Base-by-base conservation (phyloP, 1,140 invertebrate genomes). In the Psix sp. region DNA sequence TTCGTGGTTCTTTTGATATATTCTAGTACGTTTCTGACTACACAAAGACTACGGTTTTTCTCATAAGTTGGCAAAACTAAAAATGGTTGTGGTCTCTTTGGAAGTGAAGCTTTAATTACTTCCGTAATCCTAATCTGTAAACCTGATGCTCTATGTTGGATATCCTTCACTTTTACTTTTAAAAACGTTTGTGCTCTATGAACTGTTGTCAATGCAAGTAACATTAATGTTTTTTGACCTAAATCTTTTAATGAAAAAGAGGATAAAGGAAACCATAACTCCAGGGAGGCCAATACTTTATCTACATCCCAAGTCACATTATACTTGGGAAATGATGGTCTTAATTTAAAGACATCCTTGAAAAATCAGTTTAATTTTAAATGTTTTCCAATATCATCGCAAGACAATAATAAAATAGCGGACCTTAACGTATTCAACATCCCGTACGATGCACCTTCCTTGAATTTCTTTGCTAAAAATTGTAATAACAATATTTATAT, bases 141-240 rank as follows among this genome's bases (percentile, higher is more conserved):
- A 0, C n/a, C 7, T 14, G 11, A 36, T n/a, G 3, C 0, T 2
- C 11, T 43, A 38, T 13, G 17, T 1, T 17, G 9, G 33, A 76
- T 45, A 63, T 76, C 57, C 0, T 52, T 31, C 17, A 78, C 48
- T 6, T 71, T 71, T 9, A 80, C 73, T 10, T 57, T 48, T 10
- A 62, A 45, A 6, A 79, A 65, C 0, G 76, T 78, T 48, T 80
- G 77, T 2, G 57, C 48, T 42, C 76, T 39, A 6, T 77, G 74
- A n/a, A 51, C 74, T 13, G 79, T 77, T 35, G 31, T 35, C 26
- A 80, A 45, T 4, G 77, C 79, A 15, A 80, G 31, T 7, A 80
- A 29, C 35, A 65, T 74, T 5, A 76, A 45, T 1, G 63, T 26
- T 15, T n/a, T 78, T 79, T 17, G 67, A 54, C 15, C 65, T 24